These are phyloP conservation scores for Diplodus puntazzo DNA, from an alignment of 2,797 vertebrate genomes.

Conservation along the genomic window DNA sequence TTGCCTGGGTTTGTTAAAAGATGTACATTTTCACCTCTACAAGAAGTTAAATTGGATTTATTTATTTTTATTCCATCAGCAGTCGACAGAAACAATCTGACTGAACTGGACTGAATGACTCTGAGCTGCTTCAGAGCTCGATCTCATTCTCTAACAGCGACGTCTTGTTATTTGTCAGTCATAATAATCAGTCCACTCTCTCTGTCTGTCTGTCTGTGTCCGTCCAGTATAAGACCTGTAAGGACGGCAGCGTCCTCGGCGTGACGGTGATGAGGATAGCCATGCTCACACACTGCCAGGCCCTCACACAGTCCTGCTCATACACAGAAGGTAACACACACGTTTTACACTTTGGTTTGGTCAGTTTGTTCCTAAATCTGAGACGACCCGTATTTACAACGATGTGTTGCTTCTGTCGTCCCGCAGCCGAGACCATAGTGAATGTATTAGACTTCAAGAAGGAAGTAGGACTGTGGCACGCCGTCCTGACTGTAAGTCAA, in stretches of 20 bases:
- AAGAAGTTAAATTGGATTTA: not conserved
- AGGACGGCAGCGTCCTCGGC: constrained; percentile 96
- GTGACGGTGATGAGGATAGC: constrained; percentile 93
- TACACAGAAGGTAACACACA: constrained; percentile 93
- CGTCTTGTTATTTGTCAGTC: too few species aligned
- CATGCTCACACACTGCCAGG: constrained; percentile 95
- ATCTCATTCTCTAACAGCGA: too few species aligned
- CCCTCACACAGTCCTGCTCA: constrained; percentile 94
- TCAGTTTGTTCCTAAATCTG: not conserved
- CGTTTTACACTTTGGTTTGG: not conserved
- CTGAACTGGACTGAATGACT: too few species aligned
- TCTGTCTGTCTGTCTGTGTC: not conserved
- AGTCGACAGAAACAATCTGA: too few species aligned
- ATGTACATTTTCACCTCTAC: too few species aligned
- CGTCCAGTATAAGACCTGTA: constrained; percentile 96
- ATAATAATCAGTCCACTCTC: not conserved
- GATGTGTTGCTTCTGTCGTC: not conserved
- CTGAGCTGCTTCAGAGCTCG: too few species aligned
- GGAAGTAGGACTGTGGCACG: constrained; percentile 98
- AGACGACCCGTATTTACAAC: too few species aligned
- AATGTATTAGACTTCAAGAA: constrained; percentile 99
- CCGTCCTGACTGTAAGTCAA: constrained; percentile 92
- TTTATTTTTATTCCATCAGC: too few species aligned
- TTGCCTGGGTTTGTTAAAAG: not conserved
- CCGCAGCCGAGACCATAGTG: constrained; percentile 96